Evolutionary conservation across 2,797 vertebrate genomes (phyloP).

Genomic region (Enteromius radiatus): DNA sequence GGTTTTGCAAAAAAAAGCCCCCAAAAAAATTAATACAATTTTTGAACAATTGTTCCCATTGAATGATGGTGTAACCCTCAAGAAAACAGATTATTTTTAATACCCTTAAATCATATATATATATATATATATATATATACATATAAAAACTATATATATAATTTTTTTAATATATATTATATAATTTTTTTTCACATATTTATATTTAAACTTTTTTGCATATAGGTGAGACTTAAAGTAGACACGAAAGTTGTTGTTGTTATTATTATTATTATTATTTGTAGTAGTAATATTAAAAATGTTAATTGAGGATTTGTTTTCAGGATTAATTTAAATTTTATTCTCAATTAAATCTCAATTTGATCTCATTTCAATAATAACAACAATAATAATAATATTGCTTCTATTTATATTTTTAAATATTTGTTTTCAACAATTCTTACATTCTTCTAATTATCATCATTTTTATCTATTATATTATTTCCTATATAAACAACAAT

Average conservation of each 20-base stretch:
- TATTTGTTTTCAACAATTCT: not conserved
- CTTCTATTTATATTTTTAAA: not conserved
- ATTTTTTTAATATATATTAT: too few relatives aligned
- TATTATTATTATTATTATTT: not conserved
- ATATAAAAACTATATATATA: not conserved
- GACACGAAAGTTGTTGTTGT: too few relatives aligned
- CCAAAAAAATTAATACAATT: not conserved
- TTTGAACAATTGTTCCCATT: not conserved
- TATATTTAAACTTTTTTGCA: too few relatives aligned
- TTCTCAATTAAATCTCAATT: too few relatives aligned
- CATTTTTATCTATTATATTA: too few relatives aligned
- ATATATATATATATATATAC: too few relatives aligned
- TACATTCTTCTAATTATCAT: not conserved
- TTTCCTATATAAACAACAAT: too few relatives aligned
- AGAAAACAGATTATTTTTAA: too few relatives aligned
- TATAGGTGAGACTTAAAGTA: too few relatives aligned
- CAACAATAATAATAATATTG: not conserved
- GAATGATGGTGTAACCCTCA: too few relatives aligned
- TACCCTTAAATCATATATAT: too few relatives aligned
- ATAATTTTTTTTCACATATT: not conserved
- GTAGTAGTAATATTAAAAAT: not conserved
- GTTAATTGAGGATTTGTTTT: not conserved
- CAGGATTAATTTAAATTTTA: not conserved
- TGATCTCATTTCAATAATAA: too few relatives aligned
- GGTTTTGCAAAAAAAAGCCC: not conserved